phyloP scores from a whole-genome alignment of 53 echinoderm and acorn worm genomes.

The Paracentrotus lividus region DNA sequence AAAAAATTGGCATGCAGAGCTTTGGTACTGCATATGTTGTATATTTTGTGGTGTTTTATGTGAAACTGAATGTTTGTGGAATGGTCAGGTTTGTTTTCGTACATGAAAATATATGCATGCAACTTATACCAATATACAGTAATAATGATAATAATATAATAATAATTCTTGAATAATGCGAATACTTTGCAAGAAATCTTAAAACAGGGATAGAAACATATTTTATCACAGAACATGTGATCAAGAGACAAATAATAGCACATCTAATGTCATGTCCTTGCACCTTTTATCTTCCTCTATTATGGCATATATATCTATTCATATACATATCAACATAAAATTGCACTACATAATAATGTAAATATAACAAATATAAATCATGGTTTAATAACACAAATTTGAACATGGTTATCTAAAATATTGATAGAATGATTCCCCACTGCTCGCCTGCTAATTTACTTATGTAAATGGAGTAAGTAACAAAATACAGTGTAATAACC shows the following conservation, averaged over 20 bases:
- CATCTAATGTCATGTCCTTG: not conserved
- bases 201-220: not conserved
- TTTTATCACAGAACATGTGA: not conserved
- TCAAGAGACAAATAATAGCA: conserved; percentile 27
- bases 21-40: too few species aligned
- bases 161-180: too few species aligned
- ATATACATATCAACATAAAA: conserved; percentile 38
- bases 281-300: not conserved
- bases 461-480: not conserved
- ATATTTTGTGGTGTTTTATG: too few species aligned
- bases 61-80: too few species aligned
- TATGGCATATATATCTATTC: not conserved
- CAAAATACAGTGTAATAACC: not conserved
- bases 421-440: not conserved
- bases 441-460: not conserved
- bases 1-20: too few species aligned
- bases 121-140: not conserved
- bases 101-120: not conserved
- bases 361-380: conserved; percentile 11
- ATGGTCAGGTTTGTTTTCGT: too few species aligned
- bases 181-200: conserved; percentile 7
- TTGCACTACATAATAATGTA: conserved; percentile 26
- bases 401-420: not conserved
- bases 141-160: not conserved
- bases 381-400: not conserved